These are phyloP conservation scores for Caerostris darwini DNA, from an alignment of 1,140 invertebrate species.

Conservation along the genomic window DNA sequence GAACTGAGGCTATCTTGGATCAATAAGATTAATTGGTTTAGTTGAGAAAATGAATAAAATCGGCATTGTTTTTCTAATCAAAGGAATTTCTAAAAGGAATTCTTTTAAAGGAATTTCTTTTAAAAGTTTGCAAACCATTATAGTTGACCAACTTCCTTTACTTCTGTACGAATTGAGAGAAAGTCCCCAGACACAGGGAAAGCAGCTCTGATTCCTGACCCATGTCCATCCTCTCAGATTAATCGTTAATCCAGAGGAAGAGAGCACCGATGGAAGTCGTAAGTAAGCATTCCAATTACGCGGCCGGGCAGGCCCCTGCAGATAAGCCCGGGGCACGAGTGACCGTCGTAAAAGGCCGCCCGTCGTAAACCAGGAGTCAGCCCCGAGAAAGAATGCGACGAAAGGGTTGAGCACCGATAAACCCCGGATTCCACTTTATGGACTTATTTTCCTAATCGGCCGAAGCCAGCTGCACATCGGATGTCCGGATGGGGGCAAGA, in stretches of 20 bases:
- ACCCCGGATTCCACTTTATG: background rate
- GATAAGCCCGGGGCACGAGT: background rate
- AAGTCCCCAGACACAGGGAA: too few species aligned
- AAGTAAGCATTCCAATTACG: background rate
- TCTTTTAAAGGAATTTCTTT: too few species aligned
- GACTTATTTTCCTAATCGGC: background rate
- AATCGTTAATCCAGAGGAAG: background rate
- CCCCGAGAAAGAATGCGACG: too few species aligned
- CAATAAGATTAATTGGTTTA: too few species aligned
- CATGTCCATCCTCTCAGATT: background rate
- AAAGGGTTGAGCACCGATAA: background rate
- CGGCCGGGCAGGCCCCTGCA: background rate
- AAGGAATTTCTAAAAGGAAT: too few species aligned
- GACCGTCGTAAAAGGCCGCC: background rate
- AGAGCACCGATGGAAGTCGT: background rate
- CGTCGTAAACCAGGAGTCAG: background rate
- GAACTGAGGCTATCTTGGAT: too few species aligned
- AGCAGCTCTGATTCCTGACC: too few species aligned
- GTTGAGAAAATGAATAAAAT: too few species aligned
- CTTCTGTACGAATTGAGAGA: too few species aligned
- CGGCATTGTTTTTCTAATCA: too few species aligned
- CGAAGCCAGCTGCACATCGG: background rate
- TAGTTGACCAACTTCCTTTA: too few species aligned
- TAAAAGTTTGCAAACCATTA: too few species aligned
- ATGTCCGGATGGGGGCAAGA: background rate